Evolutionary conservation across 1,140 invertebrate species (phyloP).

Genomic region (Bombyx mandarina): DNA sequence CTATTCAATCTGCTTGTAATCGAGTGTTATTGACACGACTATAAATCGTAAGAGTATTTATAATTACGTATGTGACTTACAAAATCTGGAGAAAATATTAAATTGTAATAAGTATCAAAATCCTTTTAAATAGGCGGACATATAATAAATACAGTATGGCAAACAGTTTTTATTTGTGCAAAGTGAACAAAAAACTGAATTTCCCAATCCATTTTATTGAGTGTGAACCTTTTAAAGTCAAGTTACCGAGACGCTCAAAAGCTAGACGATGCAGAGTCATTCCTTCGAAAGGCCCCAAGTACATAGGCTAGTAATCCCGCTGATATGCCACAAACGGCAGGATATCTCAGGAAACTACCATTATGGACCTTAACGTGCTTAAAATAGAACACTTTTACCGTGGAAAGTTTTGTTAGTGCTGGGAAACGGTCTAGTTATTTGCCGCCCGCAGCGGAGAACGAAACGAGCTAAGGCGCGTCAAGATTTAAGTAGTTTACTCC

Average conservation of each 20-base stretch:
- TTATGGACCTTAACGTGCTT: constrained; percentile 1
- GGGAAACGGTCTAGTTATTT: constrained; percentile 21
- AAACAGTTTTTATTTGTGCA: no score
- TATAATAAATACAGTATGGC: no score
- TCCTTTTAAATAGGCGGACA: no score
- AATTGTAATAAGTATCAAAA: no score
- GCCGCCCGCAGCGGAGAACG: constrained; percentile 19
- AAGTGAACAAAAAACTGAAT: no score
- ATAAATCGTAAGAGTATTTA: no score
- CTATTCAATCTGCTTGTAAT: no score
- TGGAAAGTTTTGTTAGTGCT: not conserved
- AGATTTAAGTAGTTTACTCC: constrained; percentile 61
- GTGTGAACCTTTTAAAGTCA: constrained; percentile 15
- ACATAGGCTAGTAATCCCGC: constrained; percentile 13
- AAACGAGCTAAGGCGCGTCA: constrained; percentile 23
- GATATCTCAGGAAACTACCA: not conserved
- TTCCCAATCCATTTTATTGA: no score
- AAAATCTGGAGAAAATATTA: no score
- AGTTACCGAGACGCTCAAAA: constrained; percentile 14
- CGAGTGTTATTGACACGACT: no score
- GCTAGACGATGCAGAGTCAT: constrained; percentile 7
- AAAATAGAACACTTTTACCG: no score
- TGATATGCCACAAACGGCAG: not conserved
- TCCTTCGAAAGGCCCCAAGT: constrained; percentile 17
- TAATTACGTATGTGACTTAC: no score